Percentiles rank a stretch among this genome's conserved stretches.
These are phyloP conservation scores for Talpa occidentalis DNA, from an alignment of 2,113 vertebrate genomes.

Conservation along the genomic window DNA sequence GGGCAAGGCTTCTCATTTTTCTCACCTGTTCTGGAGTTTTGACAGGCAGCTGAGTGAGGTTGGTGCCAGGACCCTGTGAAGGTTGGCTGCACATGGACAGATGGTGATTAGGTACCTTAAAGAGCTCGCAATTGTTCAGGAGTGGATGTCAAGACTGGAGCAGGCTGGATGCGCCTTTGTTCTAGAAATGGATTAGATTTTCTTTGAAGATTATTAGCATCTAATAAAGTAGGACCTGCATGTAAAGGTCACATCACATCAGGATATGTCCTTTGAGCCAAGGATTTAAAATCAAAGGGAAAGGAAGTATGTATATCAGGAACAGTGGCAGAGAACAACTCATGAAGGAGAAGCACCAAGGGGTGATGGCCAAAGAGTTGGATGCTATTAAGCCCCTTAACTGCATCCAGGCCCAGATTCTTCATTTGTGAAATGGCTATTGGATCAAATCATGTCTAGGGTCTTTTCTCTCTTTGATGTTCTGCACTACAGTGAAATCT, in stretches of 20 bases:
- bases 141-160: not conserved
- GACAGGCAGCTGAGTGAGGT: slow-evolving; percentile 50
- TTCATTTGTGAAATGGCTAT: not conserved
- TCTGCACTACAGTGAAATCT: not conserved
- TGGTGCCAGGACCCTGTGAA: not conserved
- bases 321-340: not conserved
- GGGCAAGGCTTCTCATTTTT: slow-evolving; percentile 66
- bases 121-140: slow-evolving; percentile 59
- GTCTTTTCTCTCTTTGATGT: not conserved
- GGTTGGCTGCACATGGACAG: slow-evolving; percentile 44
- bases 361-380: not conserved
- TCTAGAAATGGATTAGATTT: slow-evolving; percentile 57
- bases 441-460: not conserved
- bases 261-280: not conserved
- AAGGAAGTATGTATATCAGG: not conserved
- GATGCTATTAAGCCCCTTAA: not conserved
- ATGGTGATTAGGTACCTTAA: slow-evolving; percentile 65
- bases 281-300: slow-evolving; percentile 9
- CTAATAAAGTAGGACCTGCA: slow-evolving; percentile 19
- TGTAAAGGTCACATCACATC: not conserved
- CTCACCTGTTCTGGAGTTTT: slow-evolving; percentile 70
- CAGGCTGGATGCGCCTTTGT: slow-evolving; percentile 36
- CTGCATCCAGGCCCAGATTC: not conserved
- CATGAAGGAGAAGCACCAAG: not conserved
- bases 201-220: slow-evolving; percentile 31